Evolutionary conservation across 2,888 invertebrate species (phyloP), one percentile per base, ranked within the genome.

Genomic region (Melanostoma mellinum): DNA sequence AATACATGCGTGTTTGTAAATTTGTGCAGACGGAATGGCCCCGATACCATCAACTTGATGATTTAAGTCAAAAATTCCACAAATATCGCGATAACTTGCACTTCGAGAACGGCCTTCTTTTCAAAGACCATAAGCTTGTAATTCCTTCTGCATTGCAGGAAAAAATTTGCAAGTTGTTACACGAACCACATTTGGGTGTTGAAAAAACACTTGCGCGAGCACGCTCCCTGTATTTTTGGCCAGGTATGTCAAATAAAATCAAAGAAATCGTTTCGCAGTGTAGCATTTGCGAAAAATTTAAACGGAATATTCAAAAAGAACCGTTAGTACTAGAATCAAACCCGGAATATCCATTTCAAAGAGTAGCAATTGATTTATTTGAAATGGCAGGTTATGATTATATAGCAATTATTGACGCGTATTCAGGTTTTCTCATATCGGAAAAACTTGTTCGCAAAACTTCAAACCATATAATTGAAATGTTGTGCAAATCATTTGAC

Each of bases 1-100:
- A 63, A 8, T 50, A 56, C 20, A 33, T 32, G 46, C 46, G 38
- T 2, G 42, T 55, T 33, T 58, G 52, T 38, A 33, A 50, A 44
- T 52, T 58, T 30, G 56, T 75, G 1, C 8, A 55, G 9, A 46
- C 8, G 5, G 55, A 36, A 9, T 72, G 72, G 72, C 72, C 72
- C 3, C 6, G 30, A 36, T 72, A 36, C n/a, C 71, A 60, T 46
- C 72, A 33, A 6, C n/a, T 60, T 6, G 40, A 61, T 53, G 52
- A 52, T 6, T 53, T 72, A 1, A 32, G 38, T 20, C 53, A 74
- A 65, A 20, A n/a, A 32, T 63, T 74, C 48, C 36, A 63, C 44
- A 73, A 73, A 56, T 63, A 55, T n/a, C 89, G 89, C 3, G 9
- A 36, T 8, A 33, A 72, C 5, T 72, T 72, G 6, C 56, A 69